Evolutionary conservation across 2,113 vertebrate genomes (phyloP), one percentile per base, ranked within the genome.

Genomic region (Trogon surrucura): DNA sequence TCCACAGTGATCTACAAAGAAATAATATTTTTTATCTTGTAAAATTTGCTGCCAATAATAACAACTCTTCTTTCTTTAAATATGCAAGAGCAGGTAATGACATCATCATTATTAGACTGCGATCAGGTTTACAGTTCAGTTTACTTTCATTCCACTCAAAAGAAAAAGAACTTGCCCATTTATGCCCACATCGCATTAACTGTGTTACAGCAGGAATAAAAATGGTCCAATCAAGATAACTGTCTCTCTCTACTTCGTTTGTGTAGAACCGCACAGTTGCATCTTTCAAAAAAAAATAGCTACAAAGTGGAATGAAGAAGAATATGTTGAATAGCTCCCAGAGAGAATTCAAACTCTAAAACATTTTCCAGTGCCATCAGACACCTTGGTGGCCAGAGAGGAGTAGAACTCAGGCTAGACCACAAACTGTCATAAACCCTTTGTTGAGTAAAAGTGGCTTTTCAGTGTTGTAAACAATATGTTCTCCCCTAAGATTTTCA

Each of bases 1-100:
- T 78, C 95, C 96, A 97, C 74, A 95, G 90, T 70, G 75, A 97
- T 25, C 97, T 98, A 67, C 64, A 97, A 97, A 95, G 53, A 87
- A 87, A 81, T 41, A 36, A 36, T 25, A 16, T 16, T 6, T 51
- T 44, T 53, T 72, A 47, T 64, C 85, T 58, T 36, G 75, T 94
- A 74, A 81, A 58, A 85, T 29, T 83, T 89, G 11, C 50, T 93
- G 62, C 19, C 19, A 87, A 5, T 48, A 45, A 74, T 58, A 67
- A 84, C 21, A 58, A 6, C 18, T 65, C 57, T 92, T 75, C 36
- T 93, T 53, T 71, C n/a, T 58, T 79, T 77, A 91, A 93, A 84
- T 19, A 74, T 6, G n/a, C 30, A 80, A 60, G 3, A 6, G 58
- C 10, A 88, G 48, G 17, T 69, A 94, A 82, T 47, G 30, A 51